Conservation (phyloP, 2,888 invertebrate species). For the Acronicta psi region DNA sequence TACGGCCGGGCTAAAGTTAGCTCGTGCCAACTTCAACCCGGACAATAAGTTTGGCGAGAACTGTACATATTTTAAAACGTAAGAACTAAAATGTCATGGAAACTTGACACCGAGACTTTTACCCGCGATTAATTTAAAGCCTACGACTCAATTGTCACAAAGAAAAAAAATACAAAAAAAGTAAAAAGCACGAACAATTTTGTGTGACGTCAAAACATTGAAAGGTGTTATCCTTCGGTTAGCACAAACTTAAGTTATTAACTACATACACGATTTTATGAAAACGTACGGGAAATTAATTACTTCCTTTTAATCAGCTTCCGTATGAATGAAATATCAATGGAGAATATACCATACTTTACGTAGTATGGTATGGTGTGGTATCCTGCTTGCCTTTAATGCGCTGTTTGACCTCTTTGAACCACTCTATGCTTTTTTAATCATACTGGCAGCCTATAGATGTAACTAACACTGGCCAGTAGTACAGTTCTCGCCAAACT, state of each 20-base stretch:
- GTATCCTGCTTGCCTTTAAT: constrained; percentile 42
- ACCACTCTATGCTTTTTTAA: too few relatives aligned
- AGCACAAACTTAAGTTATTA: constrained; percentile 24
- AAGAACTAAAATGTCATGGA: constrained; percentile 47
- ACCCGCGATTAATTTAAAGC: too few relatives aligned
- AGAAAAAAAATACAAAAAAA: too few relatives aligned
- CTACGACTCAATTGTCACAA: too few relatives aligned
- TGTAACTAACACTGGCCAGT: too few relatives aligned
- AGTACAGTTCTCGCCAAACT: too few relatives aligned
- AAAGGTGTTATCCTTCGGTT: constrained; percentile 68
- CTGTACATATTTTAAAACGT: neutral
- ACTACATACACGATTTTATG: constrained; percentile 34
- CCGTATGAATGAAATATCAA: constrained; percentile 50
- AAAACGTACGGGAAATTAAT: constrained; percentile 42
- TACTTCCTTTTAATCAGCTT: constrained; percentile 58
- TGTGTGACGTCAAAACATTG: constrained; percentile 49
- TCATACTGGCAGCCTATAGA: too few relatives aligned
- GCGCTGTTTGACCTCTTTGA: constrained; percentile 7
- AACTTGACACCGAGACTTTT: constrained; percentile 8
- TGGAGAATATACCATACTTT: constrained; percentile 7
- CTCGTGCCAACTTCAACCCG: too few relatives aligned
- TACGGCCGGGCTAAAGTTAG: too few relatives aligned
- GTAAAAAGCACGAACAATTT: constrained; percentile 21
- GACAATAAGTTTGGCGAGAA: too few relatives aligned
- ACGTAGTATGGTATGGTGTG: constrained; percentile 6